Base-by-base conservation (phyloP, 2,113 vertebrate species). In the Seriola rivoliana region DNA sequence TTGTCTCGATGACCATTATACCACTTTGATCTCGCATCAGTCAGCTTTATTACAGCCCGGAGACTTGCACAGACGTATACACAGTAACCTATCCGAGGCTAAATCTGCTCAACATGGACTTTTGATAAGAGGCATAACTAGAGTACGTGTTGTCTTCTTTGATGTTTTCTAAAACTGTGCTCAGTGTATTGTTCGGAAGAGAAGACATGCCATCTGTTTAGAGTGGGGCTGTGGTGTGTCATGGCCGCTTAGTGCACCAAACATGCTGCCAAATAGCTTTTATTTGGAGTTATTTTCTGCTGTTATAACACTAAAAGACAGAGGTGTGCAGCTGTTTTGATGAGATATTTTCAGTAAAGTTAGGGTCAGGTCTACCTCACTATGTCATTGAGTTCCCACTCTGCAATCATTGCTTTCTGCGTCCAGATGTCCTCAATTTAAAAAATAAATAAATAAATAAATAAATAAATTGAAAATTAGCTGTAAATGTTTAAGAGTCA, bases 1-100 rank as follows among this genome's bases (percentile, higher is more conserved):
- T 74, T 84, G 71, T 79, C 59, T 38, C 70, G 67, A 73, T 75
- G 70, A 72, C 57, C 75, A 69, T 52, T 70, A 73, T 55, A 62
- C 67, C 59, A 40, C 76, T 71, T 71, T 65, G 73, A 69, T 70
- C 68, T 64, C 40, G 32, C 68, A 80, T 81, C 66, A 80, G 57
- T 84, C 82, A 80, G 73, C 66, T 85, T 85, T 83, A 89, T 78
- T 79, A 71, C 55, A 55, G 81, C 40, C 78, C 21, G 25, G 75
- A 76, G 70, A 80, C 66, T n/a, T 54, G 36, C 46, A 52, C 48
- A 52, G 48, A 34, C 55, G 71, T 40, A 60, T 36, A 40, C 16
- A 6, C 4, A 32, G 55, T 13, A 12, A 38, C 38, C 16, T 29
- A 14, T 67, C 67, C 40, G 50, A 32, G 14, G 67, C 71, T 52